phyloP scores from a whole-genome alignment of 1,140 invertebrate genomes.

The Potamilus streckersoni region DNA sequence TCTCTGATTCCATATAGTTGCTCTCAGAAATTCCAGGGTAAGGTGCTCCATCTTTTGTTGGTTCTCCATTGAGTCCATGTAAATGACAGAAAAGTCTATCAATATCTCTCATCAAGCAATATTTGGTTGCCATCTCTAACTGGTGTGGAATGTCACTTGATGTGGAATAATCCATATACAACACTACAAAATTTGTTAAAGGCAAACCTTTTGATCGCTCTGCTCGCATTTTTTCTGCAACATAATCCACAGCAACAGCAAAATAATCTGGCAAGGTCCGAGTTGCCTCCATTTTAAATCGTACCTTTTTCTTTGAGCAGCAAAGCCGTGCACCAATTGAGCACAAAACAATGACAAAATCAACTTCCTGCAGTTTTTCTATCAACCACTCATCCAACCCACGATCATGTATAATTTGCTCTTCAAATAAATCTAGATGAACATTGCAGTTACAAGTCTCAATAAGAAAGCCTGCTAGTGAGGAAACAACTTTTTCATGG shows the following conservation, averaged over 20 bases:
- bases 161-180: constrained; percentile 60
- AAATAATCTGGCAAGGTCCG: constrained; percentile 60
- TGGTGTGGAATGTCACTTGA: constrained; percentile 60
- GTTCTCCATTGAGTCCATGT: constrained; percentile 44
- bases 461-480: constrained; percentile 57
- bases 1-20: constrained; percentile 50
- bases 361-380: constrained; percentile 57
- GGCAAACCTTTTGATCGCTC: constrained; percentile 55
- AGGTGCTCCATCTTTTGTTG: constrained; percentile 38
- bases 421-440: constrained; percentile 59
- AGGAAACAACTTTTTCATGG: constrained; percentile 57
- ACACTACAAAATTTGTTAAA: constrained; percentile 52
- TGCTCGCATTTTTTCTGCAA: constrained; percentile 61
- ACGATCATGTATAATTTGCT: constrained; percentile 51
- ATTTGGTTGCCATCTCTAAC: constrained; percentile 52
- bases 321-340: constrained; percentile 58
- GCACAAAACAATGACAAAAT: constrained; percentile 62
- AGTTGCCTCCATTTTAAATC: constrained; percentile 45
- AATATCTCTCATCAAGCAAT: constrained; percentile 60
- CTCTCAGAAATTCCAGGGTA: constrained; percentile 34
- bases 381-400: constrained; percentile 60
- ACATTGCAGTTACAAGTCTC: constrained; percentile 60
- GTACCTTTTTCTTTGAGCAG: constrained; percentile 57
- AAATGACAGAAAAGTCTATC: constrained; percentile 52
- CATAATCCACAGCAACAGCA: constrained; percentile 62